Evolutionary conservation across 2,888 invertebrate genomes (phyloP).

Genomic region (Synergus japonicus): DNA sequence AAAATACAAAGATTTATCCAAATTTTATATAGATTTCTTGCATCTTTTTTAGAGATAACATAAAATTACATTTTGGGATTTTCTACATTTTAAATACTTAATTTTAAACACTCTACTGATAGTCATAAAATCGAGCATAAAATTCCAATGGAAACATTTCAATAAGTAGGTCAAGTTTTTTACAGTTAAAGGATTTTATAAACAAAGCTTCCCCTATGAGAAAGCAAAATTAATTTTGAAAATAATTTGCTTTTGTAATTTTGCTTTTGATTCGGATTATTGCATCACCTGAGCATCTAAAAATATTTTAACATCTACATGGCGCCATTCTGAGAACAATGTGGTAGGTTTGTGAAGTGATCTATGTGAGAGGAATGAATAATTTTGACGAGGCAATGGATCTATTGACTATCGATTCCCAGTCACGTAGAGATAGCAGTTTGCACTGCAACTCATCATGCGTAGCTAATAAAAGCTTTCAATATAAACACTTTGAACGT

Average conservation of each 20-base stretch:
- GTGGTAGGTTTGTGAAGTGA: slow-evolving; percentile 47
- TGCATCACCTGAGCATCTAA: neutral
- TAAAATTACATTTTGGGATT: neutral
- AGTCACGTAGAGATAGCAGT: slow-evolving; percentile 59
- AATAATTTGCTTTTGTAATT: too few relatives aligned
- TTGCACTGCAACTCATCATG: slow-evolving; percentile 58
- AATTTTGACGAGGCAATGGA: slow-evolving; percentile 53
- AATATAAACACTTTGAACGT: slow-evolving; percentile 60
- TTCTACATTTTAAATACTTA: too few relatives aligned
- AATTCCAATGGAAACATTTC: too few relatives aligned
- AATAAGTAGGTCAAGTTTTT: too few relatives aligned
- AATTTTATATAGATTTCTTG: neutral
- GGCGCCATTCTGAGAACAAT: slow-evolving; percentile 21
- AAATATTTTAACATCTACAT: neutral
- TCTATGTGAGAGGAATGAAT: slow-evolving; percentile 65
- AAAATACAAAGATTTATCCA: neutral
- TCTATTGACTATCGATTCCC: slow-evolving; percentile 62
- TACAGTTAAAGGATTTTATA: too few relatives aligned
- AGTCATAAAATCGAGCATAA: too few relatives aligned
- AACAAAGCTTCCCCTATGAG: too few relatives aligned
- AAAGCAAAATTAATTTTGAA: too few relatives aligned
- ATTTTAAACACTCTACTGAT: too few relatives aligned
- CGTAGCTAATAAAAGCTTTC: slow-evolving; percentile 61
- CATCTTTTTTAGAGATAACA: neutral
- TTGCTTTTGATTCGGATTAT: neutral